Evolutionary conservation across 53 echinoderm and acorn worm species (phyloP), one percentile per base, ranked within the genome.

Genomic region (Astropecten irregularis): DNA sequence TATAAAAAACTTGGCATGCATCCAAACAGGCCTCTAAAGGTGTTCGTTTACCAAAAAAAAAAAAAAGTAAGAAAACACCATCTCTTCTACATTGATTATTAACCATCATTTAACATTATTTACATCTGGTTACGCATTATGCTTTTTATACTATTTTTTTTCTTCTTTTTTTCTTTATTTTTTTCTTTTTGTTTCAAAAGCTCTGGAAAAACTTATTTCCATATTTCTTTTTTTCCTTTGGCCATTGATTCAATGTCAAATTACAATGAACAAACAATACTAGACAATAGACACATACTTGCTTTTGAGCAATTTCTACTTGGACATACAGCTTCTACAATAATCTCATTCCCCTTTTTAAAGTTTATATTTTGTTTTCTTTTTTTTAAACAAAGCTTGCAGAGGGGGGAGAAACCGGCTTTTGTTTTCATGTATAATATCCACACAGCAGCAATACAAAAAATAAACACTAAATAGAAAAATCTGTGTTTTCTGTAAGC

Each of bases 1-100:
- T 81, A 81, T 81, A 71, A 71, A 83, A 84, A n/a, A 84, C 35
- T 18, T 57, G 57, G 74, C 74, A 74, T 74, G 74, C 74, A 74
- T 74, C 39, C 55, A 74, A 74, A 57, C 74, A 57, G 74, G 71
- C 71, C 71, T 71, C 71, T 71, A 71, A 2, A 10, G 26, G 74
- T 64, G 57, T 37, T 54, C 56, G 30, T 56, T 56, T 74, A 56
- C 54, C 36, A 66, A 66, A 65, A 66, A 66, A 16, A 16, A 33
- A 54, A 57, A 33, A 74, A 57, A 56, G 11, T 28, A 58, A 58
- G 59, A 36, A 74, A 74, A 20, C 56, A 74, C 56, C 74, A 27
- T 23, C 19, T 40, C 1, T 15, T 19, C 74, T 74, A 57, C 74
- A 74, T 30, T 6, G 42, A 8, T 8, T n/a, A 50, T 71, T 28